phyloP scores from a whole-genome alignment of 2,113 vertebrate genomes.

The Bambusicola thoracicus region DNA sequence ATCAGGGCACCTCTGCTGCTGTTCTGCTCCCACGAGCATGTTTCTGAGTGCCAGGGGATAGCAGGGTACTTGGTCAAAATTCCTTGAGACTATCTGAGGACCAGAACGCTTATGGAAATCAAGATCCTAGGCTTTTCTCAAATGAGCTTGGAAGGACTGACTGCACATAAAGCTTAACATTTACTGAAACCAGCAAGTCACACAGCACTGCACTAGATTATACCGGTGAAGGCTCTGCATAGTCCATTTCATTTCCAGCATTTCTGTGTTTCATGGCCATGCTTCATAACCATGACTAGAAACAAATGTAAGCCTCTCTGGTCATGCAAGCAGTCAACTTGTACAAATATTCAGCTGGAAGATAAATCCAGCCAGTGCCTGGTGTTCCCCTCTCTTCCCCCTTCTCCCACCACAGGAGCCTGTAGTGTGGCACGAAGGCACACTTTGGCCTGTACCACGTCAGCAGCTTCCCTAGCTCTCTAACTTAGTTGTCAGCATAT shows the following conservation, averaged over 20 bases:
- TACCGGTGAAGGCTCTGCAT: background rate
- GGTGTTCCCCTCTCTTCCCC: background rate
- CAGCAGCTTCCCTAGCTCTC: background rate
- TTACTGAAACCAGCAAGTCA: background rate
- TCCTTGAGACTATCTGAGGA: background rate
- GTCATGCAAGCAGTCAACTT: background rate
- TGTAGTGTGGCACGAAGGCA: background rate
- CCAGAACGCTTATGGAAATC: background rate
- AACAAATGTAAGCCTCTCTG: background rate
- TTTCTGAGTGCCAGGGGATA: background rate
- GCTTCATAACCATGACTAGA: background rate
- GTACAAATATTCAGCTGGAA: background rate
- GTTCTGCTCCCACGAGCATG: background rate
- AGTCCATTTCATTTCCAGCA: background rate
- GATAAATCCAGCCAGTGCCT: background rate
- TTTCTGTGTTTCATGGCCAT: background rate
- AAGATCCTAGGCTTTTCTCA: background rate
- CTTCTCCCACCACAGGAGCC: fast-evolving
- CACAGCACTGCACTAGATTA: fast-evolving
- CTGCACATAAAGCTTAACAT: background rate
- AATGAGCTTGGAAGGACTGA: background rate
- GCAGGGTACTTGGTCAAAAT: background rate
- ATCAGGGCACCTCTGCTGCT: background rate
- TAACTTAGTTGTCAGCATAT: background rate
- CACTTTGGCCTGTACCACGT: background rate